Evolutionary conservation across 2,797 vertebrate species (phyloP), one percentile per base, ranked within the genome.

Genomic region (Peromyscus aztecus): DNA sequence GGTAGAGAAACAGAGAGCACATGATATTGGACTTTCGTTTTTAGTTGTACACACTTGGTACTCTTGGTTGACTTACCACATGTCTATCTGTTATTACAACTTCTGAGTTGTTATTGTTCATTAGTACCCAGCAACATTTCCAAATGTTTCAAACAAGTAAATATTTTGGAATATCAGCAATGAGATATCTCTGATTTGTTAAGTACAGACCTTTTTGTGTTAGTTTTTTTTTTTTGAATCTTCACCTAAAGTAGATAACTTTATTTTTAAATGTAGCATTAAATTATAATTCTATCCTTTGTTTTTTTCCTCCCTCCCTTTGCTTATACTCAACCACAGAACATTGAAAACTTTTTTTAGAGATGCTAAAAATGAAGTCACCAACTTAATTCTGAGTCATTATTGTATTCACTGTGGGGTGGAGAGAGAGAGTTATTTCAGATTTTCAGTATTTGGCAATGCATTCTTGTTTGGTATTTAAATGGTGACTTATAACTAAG

Each of bases 311-410:
- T 2, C 57, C 63, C 37, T n/a, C n/a, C 49, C 89, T 95, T 95
- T 76, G 93, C 78, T 6, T 86, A 69, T 89, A 86, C 23, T 76
- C 55, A 92, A 76, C 52, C 17, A 23, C 89, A 83, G 59, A 85
- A 23, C 9, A 91, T 65, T 76, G 80, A 92, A 94, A 81, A 55
- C 31, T 75, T 93, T 93, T 94, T 83, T 2, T 55, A 88, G 76
- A 95, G 76, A 82, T 75, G 83, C 69, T 92, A 90, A 97, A 81
- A 87, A 76, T 89, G 55, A 92, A 94, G 94, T 95, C 94, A 96
- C 95, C 67, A 37, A 17, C 27, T 27, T 76, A 90, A 34, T 91
- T 96, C 55, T 92, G 52, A 96, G 71, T 96, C 87, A 34, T 80
- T 90, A 52, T 80, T 84, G 21, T 94, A 29, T 94, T 96, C 71